Evolutionary conservation across 2,797 vertebrate genomes (phyloP), one percentile per base, ranked within the genome.

Genomic region (Rhinophrynus dorsalis): DNA sequence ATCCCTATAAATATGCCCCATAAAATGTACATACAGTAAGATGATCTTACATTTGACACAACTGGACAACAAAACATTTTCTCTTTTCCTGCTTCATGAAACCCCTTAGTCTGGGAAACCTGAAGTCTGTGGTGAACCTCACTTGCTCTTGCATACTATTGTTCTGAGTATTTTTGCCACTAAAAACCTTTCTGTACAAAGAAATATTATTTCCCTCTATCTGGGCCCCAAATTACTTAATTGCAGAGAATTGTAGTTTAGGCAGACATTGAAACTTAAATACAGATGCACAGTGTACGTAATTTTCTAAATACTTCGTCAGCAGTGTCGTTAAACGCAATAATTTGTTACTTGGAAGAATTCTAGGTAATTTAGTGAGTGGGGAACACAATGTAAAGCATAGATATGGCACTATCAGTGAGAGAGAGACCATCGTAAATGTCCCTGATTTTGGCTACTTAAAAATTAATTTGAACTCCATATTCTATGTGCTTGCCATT

Each of bases 221-320:
- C 2, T 30, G 60, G 54, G 54, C 69, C 69, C 69, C 60, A 59
- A 65, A 72, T 59, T 26, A 57, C 69, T 58, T 58, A 64, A 71
- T 71, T 71, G 68, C 50, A 40, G 45, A 50, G 68, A 50, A 58
- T 48, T 23, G 44, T 65, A 51, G 32, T 65, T 58, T 32, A 32
- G 26, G 15, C 18, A 32, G 44, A 71, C 15, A 20, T 29, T 32
- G 23, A 40, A 64, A 64, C 37, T 56, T 33, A 64, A 71, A 71
- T 63, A 71, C 65, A 67, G 52, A 67, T 26, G 42, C 10, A 38
- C 15, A 42, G 13, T 23, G 32, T 27, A 48, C 40, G 21, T n/a
- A n/a, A n/a, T 38, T 32, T 40, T 58, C 10, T 42, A 58, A 58
- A 24, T 65, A 54, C 69, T 72, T 72, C 32, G 23, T 72, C 69